Conservation (phyloP, 2,113 vertebrate genomes). For the Barbus barbus region DNA sequence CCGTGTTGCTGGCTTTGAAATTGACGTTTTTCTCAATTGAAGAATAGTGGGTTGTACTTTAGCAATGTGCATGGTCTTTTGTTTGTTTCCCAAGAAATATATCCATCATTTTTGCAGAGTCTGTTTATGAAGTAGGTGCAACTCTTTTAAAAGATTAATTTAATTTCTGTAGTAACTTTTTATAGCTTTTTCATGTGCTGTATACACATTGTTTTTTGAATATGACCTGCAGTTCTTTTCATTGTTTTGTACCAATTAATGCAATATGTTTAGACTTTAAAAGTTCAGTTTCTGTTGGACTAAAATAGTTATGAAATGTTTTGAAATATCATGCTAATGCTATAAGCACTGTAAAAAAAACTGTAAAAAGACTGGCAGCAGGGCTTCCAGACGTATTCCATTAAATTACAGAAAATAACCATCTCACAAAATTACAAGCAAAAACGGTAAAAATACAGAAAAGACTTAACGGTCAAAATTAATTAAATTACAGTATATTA, state of each 20-base stretch:
- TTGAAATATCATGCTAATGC: background rate
- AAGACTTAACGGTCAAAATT: too few species aligned
- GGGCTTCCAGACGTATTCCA: too few species aligned
- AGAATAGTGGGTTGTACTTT: background rate
- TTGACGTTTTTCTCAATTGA: conserved; percentile 6
- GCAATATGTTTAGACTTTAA: background rate
- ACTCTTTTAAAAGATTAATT: background rate
- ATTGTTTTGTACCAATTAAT: background rate
- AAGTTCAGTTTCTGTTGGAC: background rate
- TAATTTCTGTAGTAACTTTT: background rate
- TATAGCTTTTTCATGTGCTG: background rate
- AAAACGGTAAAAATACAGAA: too few species aligned
- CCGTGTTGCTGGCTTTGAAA: conserved; percentile 46
- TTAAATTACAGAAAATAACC: too few species aligned
- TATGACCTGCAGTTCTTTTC: background rate
- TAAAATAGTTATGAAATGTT: background rate
- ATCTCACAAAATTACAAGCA: too few species aligned
- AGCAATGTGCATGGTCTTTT: background rate
- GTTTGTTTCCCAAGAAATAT: background rate
- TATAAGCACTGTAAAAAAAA: too few species aligned
- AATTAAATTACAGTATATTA: too few species aligned
- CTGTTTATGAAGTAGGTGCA: background rate
- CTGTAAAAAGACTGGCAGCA: too few species aligned
- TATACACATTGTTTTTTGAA: background rate
- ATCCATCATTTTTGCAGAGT: background rate